Conservation (phyloP, 2,113 vertebrate genomes). For the Eclectus roratus region DNA sequence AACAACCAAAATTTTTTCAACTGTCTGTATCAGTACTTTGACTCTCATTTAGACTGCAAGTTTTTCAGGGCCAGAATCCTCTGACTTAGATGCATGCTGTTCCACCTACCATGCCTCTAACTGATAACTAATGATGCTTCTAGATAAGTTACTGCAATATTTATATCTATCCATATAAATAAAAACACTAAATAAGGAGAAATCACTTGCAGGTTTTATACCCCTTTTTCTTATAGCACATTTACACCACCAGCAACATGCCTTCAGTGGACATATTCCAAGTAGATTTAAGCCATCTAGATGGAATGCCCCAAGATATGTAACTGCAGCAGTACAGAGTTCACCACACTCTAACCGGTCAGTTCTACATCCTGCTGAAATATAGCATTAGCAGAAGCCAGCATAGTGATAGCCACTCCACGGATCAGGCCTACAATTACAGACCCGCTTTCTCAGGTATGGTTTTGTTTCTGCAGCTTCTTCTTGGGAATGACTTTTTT, state of each 20-base stretch:
- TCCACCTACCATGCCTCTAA: not conserved
- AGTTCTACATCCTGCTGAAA: not conserved
- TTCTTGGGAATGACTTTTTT: not conserved
- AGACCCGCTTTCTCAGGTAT: not conserved
- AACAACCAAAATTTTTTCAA: not conserved
- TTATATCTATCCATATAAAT: no score
- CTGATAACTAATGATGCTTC: not conserved
- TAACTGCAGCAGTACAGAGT: not conserved
- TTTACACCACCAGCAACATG: not conserved
- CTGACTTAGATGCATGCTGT: not conserved
- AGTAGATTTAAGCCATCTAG: not conserved
- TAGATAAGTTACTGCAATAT: not conserved
- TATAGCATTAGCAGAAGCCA: not conserved
- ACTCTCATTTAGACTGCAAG: not conserved
- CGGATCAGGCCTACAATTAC: fast-evolving
- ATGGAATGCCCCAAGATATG: not conserved
- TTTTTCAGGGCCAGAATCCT: not conserved
- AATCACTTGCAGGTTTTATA: not conserved
- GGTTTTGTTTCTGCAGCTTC: not conserved
- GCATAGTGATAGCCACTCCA: fast-evolving
- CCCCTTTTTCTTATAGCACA: not conserved
- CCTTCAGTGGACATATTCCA: not conserved
- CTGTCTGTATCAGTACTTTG: not conserved
- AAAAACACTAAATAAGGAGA: not conserved
- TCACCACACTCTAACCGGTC: not conserved